These are phyloP conservation scores for Cryptops parisi DNA, from an alignment of 2,888 invertebrate species.

Conservation along the genomic window DNA sequence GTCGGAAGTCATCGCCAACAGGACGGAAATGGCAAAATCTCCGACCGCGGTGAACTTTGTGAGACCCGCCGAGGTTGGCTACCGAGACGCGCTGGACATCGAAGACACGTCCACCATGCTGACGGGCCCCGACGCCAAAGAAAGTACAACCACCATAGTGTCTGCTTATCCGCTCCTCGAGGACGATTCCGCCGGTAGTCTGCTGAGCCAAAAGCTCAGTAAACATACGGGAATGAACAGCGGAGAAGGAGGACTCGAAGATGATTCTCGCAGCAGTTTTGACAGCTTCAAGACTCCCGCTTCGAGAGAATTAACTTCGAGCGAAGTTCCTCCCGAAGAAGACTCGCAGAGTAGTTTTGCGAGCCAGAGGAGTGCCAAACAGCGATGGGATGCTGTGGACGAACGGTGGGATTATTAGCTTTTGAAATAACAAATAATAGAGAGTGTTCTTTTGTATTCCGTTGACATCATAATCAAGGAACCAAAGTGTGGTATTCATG, in stretches of 20 bases:
- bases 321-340: constrained; percentile 15
- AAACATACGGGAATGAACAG: constrained; percentile 1
- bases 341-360: constrained; percentile 17
- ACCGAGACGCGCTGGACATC: constrained; percentile 3
- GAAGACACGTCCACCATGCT: constrained; percentile 8
- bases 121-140: constrained; percentile 7
- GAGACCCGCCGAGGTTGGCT: constrained; percentile 3
- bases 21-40: too few relatives aligned
- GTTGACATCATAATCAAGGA: too few relatives aligned
- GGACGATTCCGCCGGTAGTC: constrained; percentile 7
- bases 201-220: neutral
- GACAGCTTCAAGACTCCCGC: constrained; percentile 17
- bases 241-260: constrained; percentile 6
- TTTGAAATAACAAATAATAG: neutral
- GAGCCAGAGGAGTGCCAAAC: constrained; percentile 18
- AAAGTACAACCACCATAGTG: neutral
- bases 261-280: constrained; percentile 17
- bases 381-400: constrained; percentile 17
- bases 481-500: too few relatives aligned
- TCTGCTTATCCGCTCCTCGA: constrained; percentile 6
- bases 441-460: too few relatives aligned
- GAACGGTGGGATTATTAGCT: constrained; percentile 4
- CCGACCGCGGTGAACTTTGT: too few relatives aligned
- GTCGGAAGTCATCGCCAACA: too few relatives aligned
- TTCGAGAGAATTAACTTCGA: constrained; percentile 6